These are phyloP conservation scores for Clarias magur DNA, from an alignment of 2,113 vertebrate species.

Conservation along the genomic window DNA sequence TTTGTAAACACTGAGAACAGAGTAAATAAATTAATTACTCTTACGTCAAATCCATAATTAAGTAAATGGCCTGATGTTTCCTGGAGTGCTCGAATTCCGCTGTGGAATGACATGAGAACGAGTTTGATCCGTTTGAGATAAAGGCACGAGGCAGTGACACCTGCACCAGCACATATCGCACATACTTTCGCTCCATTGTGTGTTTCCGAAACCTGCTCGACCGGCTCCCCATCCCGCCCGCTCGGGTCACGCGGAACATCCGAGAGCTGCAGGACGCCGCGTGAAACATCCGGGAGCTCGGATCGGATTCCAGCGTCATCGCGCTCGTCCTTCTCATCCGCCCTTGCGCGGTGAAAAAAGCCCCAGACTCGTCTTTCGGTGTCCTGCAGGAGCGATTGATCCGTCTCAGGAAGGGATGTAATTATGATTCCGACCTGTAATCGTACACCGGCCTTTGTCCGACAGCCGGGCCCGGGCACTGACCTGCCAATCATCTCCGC, in stretches of 20 bases:
- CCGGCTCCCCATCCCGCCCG: not conserved
- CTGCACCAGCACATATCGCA: not conserved
- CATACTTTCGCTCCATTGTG: not conserved
- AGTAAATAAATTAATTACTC: not conserved
- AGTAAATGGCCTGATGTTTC: not conserved
- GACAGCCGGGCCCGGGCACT: conserved; percentile 21
- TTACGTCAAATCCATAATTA: not conserved
- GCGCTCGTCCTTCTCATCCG: conserved; percentile 28
- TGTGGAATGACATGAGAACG: not conserved
- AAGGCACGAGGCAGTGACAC: not conserved
- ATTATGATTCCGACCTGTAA: conserved; percentile 43
- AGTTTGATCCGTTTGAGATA: not conserved
- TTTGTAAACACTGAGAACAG: not conserved
- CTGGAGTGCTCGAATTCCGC: not conserved
- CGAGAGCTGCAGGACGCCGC: not conserved
- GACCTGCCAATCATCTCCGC: conserved; percentile 38
- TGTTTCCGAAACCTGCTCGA: not conserved
- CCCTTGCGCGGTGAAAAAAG: conserved; percentile 38
- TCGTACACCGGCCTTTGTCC: conserved; percentile 39
- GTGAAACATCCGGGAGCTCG: conserved; percentile 21
- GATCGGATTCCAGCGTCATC: conserved; percentile 3
- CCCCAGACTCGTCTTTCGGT: conserved; percentile 37
- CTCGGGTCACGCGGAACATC: not conserved
- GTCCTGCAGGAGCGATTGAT: conserved; percentile 43
- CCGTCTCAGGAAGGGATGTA: conserved; percentile 41